Conservation (phyloP, 2,797 vertebrate species). For the Alfaro cultratus region DNA sequence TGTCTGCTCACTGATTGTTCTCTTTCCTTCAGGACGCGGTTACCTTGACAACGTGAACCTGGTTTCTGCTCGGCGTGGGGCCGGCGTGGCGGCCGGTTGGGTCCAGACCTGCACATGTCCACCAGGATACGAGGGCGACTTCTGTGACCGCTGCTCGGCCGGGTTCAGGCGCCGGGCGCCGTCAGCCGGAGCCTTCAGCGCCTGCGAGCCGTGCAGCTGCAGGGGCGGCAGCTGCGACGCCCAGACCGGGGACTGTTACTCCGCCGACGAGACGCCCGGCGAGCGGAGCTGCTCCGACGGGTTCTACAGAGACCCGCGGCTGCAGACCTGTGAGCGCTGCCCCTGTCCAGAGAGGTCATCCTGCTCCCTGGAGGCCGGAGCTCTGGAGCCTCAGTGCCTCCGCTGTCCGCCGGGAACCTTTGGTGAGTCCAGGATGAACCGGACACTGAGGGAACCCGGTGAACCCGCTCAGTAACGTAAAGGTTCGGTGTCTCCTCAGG, state of each 20-base stretch:
- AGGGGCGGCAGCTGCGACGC: conserved; percentile 88
- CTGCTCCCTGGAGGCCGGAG: conserved; percentile 77
- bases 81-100: conserved; percentile 84
- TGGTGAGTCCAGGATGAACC: conserved; percentile 74
- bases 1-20: not conserved
- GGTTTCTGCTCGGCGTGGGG: conserved; percentile 78
- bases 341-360: conserved; percentile 82
- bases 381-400: conserved; percentile 79
- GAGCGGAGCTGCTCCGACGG: conserved; percentile 79
- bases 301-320: conserved; percentile 81
- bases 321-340: conserved; percentile 79
- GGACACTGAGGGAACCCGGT: not conserved
- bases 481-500: conserved; percentile 71
- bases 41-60: conserved; percentile 88
- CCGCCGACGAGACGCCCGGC: conserved; percentile 84
- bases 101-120: conserved; percentile 89
- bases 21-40: conserved; percentile 83
- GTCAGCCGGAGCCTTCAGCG: conserved; percentile 78
- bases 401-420: conserved; percentile 84
- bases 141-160: conserved; percentile 86
- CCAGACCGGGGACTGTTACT: conserved; percentile 91
- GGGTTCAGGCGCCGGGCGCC: conserved; percentile 83
- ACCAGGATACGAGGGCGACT: conserved; percentile 80
- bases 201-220: conserved; percentile 87
- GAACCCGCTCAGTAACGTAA: not conserved